Conservation (phyloP, 2,888 invertebrate genomes). For the Beris chalybata region DNA sequence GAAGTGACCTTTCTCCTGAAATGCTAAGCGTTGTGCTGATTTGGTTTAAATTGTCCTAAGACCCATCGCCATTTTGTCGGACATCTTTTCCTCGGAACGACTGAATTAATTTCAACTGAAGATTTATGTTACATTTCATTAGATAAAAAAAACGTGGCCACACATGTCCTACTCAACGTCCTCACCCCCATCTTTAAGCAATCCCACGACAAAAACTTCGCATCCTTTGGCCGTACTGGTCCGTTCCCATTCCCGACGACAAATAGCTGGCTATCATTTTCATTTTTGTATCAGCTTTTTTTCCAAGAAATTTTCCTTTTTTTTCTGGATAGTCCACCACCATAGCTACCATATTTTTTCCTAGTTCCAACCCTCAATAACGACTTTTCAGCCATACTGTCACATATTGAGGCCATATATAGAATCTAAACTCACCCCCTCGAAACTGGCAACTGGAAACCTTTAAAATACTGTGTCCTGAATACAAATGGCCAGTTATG, state of each 20-base stretch:
- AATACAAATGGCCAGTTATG: constrained; percentile 46
- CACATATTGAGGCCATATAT: constrained; percentile 14
- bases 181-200: no score
- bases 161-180: no score
- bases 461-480: constrained; percentile 39
- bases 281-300: constrained; percentile 12
- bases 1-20: no score
- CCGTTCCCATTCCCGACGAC: not conserved
- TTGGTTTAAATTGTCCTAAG: no score
- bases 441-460: constrained; percentile 5
- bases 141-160: no score
- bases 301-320: not conserved
- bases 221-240: not conserved
- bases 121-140: no score
- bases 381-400: constrained; percentile 12
- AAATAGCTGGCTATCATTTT: constrained; percentile 30
- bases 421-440: not conserved
- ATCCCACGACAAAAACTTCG: constrained; percentile 4
- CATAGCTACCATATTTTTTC: not conserved
- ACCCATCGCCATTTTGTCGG: no score
- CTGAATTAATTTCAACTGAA: no score
- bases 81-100: no score
- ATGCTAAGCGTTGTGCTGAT: no score
- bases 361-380: not conserved
- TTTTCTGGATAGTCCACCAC: constrained; percentile 13